Base-by-base conservation (phyloP, 1,140 invertebrate species). In the Chlorops oryzae region DNA sequence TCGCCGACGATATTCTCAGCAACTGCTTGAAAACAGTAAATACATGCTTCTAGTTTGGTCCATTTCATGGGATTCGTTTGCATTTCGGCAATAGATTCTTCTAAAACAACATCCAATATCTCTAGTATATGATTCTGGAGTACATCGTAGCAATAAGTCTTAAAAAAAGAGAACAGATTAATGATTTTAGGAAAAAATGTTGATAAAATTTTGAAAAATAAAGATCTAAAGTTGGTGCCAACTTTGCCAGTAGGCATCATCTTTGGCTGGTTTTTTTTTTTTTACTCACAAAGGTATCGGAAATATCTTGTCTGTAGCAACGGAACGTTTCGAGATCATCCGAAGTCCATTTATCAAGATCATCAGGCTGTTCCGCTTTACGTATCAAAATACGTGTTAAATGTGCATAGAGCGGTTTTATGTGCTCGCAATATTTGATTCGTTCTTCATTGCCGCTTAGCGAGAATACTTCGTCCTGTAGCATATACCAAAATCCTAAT, bases 261-360 rank as follows among this genome's bases (percentile, higher is more conserved):
- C n/a, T n/a, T n/a, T n/a, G n/a, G n/a, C n/a, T n/a, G n/a, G n/a
- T n/a, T n/a, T n/a, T n/a, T 10, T 6, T n/a, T 9, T 18, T 43
- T 43, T 40, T 28, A 43, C 61, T 76, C 67, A 87, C 84, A 65
- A 93, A 82, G 20, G 88, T 90, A 72, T 96, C 92, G 0, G 87
- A 84, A 38, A 92, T 86, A 59, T 96, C 92, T 73, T 94, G 90
- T 44, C 92, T 76, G 64, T 96, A 96, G 73, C 91, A 93, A 7
- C 92, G 76, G 57, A 95, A 86, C 7, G 84, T 74, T 74, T 96
- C 92, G 39, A 83, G 81, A 59, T 95, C 91, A 45, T 94, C 89
- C 27, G 78, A 67, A 28, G 53, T 61, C 70, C 70, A 72, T 22
- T 68, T 72, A 20, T 66, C 63, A 23, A 72, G 44, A n/a, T 72